phyloP scores from a whole-genome alignment of 2,113 vertebrate genomes.

The Gadus chalcogrammus region DNA sequence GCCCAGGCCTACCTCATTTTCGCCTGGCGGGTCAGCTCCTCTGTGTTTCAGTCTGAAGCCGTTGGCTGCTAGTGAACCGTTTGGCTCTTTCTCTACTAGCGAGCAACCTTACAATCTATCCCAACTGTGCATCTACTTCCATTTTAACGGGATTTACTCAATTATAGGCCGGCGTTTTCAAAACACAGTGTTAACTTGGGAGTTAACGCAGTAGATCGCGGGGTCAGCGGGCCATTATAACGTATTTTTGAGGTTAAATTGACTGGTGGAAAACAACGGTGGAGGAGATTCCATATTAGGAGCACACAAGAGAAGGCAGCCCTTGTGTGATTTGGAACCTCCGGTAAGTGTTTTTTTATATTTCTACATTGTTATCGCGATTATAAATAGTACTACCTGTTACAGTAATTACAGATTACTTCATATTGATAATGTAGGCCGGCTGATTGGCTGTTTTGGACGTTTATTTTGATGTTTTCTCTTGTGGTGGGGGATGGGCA shows the following conservation, averaged over 20 bases:
- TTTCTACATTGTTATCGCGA: slow-evolving; percentile 28
- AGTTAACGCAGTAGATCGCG: slow-evolving; percentile 53
- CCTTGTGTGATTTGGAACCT: slow-evolving; percentile 70
- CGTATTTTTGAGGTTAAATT: slow-evolving; percentile 61
- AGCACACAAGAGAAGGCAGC: slow-evolving; percentile 71
- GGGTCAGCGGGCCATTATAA: slow-evolving; percentile 62
- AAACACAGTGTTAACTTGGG: slow-evolving; percentile 64
- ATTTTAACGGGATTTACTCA: slow-evolving; percentile 59
- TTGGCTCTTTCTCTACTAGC: slow-evolving; percentile 91
- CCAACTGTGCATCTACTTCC: slow-evolving; percentile 76
- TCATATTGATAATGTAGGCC: slow-evolving; percentile 8
- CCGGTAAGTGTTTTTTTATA: slow-evolving; percentile 68
- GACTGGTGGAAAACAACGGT: slow-evolving; percentile 62
- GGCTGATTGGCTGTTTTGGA: slow-evolving; percentile 33
- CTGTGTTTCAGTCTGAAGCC: slow-evolving; percentile 86
- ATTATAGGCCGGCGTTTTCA: slow-evolving; percentile 44
- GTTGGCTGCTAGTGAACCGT: slow-evolving; percentile 89
- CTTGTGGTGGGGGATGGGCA: slow-evolving; percentile 73
- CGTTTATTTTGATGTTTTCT: slow-evolving; percentile 60
- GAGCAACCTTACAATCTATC: slow-evolving; percentile 84
- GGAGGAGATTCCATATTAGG: slow-evolving; percentile 77
- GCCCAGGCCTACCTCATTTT: slow-evolving; percentile 83
- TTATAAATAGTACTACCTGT: slow-evolving; percentile 34
- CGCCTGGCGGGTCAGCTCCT: slow-evolving; percentile 83
- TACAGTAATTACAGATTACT: not conserved